Evolutionary conservation across 2,113 vertebrate genomes (phyloP), one percentile per base, ranked within the genome.

Genomic region (Stigmatopora nigra): DNA sequence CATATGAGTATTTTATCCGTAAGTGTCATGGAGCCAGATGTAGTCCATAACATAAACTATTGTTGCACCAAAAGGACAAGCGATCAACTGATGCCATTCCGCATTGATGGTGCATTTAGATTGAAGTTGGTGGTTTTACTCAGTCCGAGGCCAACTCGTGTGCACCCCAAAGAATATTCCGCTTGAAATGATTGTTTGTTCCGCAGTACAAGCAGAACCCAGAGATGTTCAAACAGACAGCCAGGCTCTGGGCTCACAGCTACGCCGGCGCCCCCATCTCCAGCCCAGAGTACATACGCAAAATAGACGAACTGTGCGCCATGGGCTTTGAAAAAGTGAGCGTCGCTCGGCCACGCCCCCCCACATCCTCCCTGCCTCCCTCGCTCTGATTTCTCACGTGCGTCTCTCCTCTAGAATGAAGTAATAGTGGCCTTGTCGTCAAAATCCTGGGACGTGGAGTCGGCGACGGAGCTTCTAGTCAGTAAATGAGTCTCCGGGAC

Each of bases 141-240:
- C 9, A 3, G 25, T 31, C 1, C 25, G 49, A 52, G 49, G 11
- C 19, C 49, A 1, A 52, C 51, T 53, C 20, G 19, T 53, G n/a
- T 53, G 7, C 13, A 25, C 3, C 5, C 19, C 11, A 57, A 17
- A n/a, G 9, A 38, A 10, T 36, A n/a, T 36, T 58, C 0, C 16
- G 11, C 56, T 9, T 1, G 7, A 61, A 61, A 45, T 22, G 8
- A 70, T 51, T 63, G 47, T 73, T 65, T 55, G 8, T 65, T 53
- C 1, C 52, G 2, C 87, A 99, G 97, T 98, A 98, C 90, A 99
- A 99, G 93, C 96, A 98, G 91, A 97, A 99, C 88, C 94, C 94
- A 82, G 97, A 99, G 92, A 98, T 99, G 97, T 99, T 99, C 90
- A 98, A 97, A 93, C 97, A 99, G 90, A 99, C 97, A 60, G 97